Conservation (phyloP, 1,140 invertebrate species). For the Trinorchestia longiramus region DNA sequence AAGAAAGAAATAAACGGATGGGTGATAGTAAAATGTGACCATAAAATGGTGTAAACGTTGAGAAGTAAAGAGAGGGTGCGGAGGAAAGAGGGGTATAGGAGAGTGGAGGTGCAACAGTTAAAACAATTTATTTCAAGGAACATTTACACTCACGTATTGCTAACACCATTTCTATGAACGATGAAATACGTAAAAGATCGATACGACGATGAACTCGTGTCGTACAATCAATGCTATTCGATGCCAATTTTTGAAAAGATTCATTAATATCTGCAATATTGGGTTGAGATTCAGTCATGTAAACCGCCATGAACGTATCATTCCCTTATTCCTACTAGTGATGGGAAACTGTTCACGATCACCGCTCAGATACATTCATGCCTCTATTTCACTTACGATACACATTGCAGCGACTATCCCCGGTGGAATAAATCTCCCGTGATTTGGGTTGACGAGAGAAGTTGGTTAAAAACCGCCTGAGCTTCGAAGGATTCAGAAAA, state of each 20-base stretch:
- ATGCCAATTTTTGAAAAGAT: not conserved
- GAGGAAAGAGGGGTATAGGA: not conserved
- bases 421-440: not conserved
- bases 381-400: not conserved
- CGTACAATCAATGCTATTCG: not conserved
- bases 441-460: not conserved
- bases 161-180: not conserved
- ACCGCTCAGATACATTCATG: not conserved
- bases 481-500: not conserved
- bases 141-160: not conserved
- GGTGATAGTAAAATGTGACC: not conserved
- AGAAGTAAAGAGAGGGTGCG: not conserved
- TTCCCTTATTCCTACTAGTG: not conserved
- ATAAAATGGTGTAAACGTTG: no score
- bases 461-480: not conserved
- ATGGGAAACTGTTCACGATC: not conserved
- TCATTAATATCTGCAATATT: not conserved
- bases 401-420: not conserved
- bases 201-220: not conserved
- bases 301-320: not conserved
- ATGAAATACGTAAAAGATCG: not conserved
- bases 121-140: no score
- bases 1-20: not conserved
- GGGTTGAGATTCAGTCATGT: not conserved
- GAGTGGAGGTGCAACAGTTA: not conserved